Evolutionary conservation across 2,888 invertebrate genomes (phyloP).

Genomic region (Neuroscelio doddi): DNA sequence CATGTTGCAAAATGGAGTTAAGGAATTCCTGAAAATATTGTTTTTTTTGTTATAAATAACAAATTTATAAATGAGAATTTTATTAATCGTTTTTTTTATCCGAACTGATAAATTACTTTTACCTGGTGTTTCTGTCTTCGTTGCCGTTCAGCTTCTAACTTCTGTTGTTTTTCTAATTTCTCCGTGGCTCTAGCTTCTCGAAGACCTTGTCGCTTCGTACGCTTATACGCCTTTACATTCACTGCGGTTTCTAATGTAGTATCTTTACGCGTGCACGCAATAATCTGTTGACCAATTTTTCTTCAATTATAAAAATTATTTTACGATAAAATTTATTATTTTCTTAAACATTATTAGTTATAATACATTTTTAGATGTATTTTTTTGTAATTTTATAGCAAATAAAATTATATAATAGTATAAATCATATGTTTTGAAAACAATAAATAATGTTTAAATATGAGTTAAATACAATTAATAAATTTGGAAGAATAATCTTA

Average conservation of each 20-base stretch:
- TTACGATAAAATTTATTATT: too few species aligned
- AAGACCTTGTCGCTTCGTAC: slow-evolving; percentile 95
- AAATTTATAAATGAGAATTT: neutral
- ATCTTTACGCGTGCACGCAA: slow-evolving; percentile 91
- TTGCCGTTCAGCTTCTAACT: slow-evolving; percentile 97
- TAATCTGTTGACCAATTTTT: too few species aligned
- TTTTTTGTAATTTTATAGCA: too few species aligned
- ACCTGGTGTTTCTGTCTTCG: slow-evolving; percentile 97
- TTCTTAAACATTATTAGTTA: too few species aligned
- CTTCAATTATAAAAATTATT: too few species aligned
- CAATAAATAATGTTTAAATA: too few species aligned
- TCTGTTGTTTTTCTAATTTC: slow-evolving; percentile 98
- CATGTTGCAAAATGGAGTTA: slow-evolving; percentile 95
- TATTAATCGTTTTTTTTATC: slow-evolving; percentile 5
- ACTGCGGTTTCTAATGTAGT: slow-evolving; percentile 97
- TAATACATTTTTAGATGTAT: too few species aligned
- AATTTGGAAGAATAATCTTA: too few species aligned
- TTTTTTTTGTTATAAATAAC: neutral
- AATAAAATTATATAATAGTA: too few species aligned
- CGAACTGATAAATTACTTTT: slow-evolving; percentile 13
- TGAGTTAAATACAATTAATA: too few species aligned
- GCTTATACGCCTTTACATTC: slow-evolving; percentile 97
- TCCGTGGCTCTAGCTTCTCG: slow-evolving; percentile 98
- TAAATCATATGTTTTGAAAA: too few species aligned
- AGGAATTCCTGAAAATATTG: slow-evolving; percentile 83